Conservation (phyloP, 2,113 vertebrate species). For the Catharus minimus region DNA sequence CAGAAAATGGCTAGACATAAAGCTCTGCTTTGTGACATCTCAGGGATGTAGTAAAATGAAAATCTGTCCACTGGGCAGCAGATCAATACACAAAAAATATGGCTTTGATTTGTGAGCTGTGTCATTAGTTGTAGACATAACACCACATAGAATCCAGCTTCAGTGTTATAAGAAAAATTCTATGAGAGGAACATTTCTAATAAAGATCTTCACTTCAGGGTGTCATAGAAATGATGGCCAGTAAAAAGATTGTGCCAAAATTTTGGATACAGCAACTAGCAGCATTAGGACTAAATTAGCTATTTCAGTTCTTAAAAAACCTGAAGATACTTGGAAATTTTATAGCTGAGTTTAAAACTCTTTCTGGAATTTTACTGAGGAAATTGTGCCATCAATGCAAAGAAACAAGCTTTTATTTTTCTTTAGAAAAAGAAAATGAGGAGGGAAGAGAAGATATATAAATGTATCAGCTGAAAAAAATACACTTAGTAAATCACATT, state of each 20-base stretch:
- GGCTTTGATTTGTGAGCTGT: background rate
- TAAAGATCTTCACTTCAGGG: background rate
- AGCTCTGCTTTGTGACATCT: background rate
- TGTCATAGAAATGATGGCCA: background rate
- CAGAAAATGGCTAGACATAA: background rate
- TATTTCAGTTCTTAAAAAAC: background rate
- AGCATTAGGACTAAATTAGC: background rate
- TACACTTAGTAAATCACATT: fast-evolving
- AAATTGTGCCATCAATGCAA: background rate
- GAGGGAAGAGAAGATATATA: background rate
- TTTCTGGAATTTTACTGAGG: background rate
- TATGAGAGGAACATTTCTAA: background rate
- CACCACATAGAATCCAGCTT: background rate
- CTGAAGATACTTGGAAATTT: background rate
- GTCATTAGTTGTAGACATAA: background rate
- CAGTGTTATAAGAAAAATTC: background rate
- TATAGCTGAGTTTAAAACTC: background rate
- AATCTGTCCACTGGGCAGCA: background rate
- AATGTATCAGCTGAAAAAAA: background rate
- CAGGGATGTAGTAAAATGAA: background rate
- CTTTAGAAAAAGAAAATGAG: background rate
- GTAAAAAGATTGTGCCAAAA: background rate
- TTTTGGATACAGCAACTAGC: background rate
- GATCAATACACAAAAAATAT: background rate
- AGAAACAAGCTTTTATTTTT: background rate